Conservation (phyloP, 1,140 invertebrate species). For the Drosophila paulistorum region DNA sequence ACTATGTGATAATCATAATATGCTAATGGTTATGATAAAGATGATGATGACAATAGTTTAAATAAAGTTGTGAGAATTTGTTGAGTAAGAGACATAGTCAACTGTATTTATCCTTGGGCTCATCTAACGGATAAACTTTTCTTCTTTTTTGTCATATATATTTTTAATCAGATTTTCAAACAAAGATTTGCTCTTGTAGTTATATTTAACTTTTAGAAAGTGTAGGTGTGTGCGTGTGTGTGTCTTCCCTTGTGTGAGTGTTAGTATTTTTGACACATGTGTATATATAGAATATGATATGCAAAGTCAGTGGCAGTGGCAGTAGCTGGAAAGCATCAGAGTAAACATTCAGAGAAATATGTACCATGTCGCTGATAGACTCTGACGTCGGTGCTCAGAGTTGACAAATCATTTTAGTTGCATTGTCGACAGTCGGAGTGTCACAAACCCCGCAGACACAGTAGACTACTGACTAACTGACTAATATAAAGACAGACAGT, state of each 20-base stretch:
- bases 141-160: neutral
- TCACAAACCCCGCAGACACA: slow-evolving; percentile 34
- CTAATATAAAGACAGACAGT: slow-evolving; percentile 34
- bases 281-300: slow-evolving; percentile 7
- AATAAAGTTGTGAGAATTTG: no score
- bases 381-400: slow-evolving; percentile 26
- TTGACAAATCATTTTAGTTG: slow-evolving; percentile 66
- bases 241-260: no score
- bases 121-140: slow-evolving; percentile 3
- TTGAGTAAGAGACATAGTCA: neutral
- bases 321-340: neutral
- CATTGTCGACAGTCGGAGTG: slow-evolving; percentile 46
- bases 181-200: slow-evolving; percentile 4
- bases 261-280: neutral
- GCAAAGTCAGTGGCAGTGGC: slow-evolving; percentile 1
- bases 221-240: neutral
- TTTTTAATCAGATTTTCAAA: slow-evolving; percentile 2
- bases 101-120: neutral
- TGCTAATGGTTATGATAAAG: no score
- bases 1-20: no score
- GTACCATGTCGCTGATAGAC: slow-evolving; percentile 26
- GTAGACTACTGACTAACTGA: slow-evolving; percentile 2
- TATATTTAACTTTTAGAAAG: slow-evolving; percentile 1
- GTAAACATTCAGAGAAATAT: slow-evolving; percentile 7
- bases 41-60: no score